A percentile compares a stretch with the other conserved stretches of the same genome.
Conservation (phyloP, 2,888 invertebrate species). For the Scrobipalpa costella region DNA sequence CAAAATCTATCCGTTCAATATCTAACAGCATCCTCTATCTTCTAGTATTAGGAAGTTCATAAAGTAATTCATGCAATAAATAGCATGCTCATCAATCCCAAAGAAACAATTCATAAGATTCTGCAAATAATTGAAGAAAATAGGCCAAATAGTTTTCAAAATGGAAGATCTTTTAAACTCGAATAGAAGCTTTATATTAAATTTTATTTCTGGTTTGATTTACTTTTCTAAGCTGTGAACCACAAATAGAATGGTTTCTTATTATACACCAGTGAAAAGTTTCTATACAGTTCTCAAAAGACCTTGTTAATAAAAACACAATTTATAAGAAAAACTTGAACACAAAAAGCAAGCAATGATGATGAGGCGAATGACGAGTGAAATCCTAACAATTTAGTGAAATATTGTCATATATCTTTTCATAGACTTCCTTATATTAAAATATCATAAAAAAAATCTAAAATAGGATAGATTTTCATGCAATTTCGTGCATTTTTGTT, state of each 20-base stretch:
- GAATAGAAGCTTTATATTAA: neutral
- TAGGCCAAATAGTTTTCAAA: slow-evolving; percentile 37
- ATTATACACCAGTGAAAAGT: no score
- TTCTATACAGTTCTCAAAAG: slow-evolving; percentile 1
- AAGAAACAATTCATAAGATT: neutral
- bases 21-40: no score
- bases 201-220: no score
- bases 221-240: no score
- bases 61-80: slow-evolving; percentile 17
- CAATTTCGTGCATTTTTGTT: slow-evolving; percentile 8
- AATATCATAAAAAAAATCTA: neutral
- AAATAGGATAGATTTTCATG: neutral
- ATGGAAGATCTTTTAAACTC: neutral
- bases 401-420: slow-evolving; percentile 24
- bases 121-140: slow-evolving; percentile 38
- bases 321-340: slow-evolving; percentile 39
- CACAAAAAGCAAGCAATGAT: slow-evolving; percentile 70
- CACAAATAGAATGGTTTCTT: no score
- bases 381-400: slow-evolving; percentile 9
- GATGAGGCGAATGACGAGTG: slow-evolving; percentile 49
- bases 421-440: neutral
- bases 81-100: slow-evolving; percentile 5
- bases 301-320: slow-evolving; percentile 35
- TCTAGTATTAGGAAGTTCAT: neutral
- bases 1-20: neutral